A percentile compares a stretch with the other conserved stretches of the same genome.
These are phyloP conservation scores for Pteromalus puparum DNA, from an alignment of 1,140 invertebrate genomes.

Conservation along the genomic window DNA sequence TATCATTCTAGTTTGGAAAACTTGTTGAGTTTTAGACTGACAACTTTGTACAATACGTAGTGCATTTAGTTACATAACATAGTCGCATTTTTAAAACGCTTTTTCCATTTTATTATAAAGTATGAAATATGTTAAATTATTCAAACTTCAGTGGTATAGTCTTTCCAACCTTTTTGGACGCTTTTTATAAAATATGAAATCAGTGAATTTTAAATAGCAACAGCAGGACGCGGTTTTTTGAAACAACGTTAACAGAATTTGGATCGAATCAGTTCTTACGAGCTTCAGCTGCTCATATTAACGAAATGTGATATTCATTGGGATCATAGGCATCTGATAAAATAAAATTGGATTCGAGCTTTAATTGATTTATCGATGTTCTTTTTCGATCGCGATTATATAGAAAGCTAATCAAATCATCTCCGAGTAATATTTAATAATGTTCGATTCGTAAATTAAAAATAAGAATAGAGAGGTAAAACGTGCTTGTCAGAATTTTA, in stretches of 20 bases:
- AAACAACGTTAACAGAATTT: background rate
- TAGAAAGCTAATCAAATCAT: background rate
- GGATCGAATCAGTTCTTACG: background rate
- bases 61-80: too few relatives aligned
- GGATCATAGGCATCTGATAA: background rate
- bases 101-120: too few relatives aligned
- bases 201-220: too few relatives aligned
- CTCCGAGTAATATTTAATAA: background rate
- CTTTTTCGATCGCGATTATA: background rate
- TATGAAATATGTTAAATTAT: too few relatives aligned
- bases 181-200: too few relatives aligned
- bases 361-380: background rate
- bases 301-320: background rate
- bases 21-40: too few relatives aligned
- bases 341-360: background rate
- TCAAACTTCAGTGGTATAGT: too few relatives aligned
- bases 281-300: background rate
- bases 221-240: background rate
- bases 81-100: too few relatives aligned
- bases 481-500: too few relatives aligned
- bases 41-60: too few relatives aligned
- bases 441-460: background rate
- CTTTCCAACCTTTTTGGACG: too few relatives aligned
- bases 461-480: background rate
- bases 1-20: too few relatives aligned